These are phyloP conservation scores for Eustalomyia histrio DNA, from an alignment of 2,888 invertebrate genomes.

Conservation along the genomic window DNA sequence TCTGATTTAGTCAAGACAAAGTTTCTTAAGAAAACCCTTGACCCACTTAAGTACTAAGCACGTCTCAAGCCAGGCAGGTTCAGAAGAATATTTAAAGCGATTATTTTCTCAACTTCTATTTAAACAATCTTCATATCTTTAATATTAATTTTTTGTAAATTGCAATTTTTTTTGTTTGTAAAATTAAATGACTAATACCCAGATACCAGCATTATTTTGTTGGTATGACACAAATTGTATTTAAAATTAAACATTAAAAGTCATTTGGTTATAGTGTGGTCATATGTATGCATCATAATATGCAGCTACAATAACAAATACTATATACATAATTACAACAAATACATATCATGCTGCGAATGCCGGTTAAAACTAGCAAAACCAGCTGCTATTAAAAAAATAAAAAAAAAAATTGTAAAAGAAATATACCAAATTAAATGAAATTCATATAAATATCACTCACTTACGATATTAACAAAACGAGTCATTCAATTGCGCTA, in stretches of 20 bases:
- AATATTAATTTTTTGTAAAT: constrained; percentile 21
- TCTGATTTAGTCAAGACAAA: too few relatives aligned
- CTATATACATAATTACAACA: constrained; percentile 59
- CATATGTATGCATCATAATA: constrained; percentile 62
- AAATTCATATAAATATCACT: constrained; percentile 65
- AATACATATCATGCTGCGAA: constrained; percentile 58
- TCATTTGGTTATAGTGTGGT: constrained; percentile 59
- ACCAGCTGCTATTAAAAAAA: constrained; percentile 64
- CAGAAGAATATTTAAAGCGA: neutral
- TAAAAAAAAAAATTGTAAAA: constrained; percentile 47
- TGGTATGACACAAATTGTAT: neutral
- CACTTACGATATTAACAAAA: constrained; percentile 50
- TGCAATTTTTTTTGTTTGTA: neutral
- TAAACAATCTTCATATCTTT: neutral
- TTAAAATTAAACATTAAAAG: constrained; percentile 54
- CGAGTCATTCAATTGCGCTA: constrained; percentile 46
- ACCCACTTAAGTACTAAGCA: too few relatives aligned
- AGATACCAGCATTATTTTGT: constrained; percentile 38
- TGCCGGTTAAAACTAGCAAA: constrained; percentile 64
- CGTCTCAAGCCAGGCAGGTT: too few relatives aligned
- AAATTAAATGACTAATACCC: constrained; percentile 44
- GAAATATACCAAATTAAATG: constrained; percentile 64
- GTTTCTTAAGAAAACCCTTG: too few relatives aligned
- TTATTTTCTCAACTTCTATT: neutral
- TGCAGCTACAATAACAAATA: constrained; percentile 36